These are phyloP conservation scores for Danaus plexippus DNA, from an alignment of 1,140 invertebrate genomes.

Conservation along the genomic window DNA sequence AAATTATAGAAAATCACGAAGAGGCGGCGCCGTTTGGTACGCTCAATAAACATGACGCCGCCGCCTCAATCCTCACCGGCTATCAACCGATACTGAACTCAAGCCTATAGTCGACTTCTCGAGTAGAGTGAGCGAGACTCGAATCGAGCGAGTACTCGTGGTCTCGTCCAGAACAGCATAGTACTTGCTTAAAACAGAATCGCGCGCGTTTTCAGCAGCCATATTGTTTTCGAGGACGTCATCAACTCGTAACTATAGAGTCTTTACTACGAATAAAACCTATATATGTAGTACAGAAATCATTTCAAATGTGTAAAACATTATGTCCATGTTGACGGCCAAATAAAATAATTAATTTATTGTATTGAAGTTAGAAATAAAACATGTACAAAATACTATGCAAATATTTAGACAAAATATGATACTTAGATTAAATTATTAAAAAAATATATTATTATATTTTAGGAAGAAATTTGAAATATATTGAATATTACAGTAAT, in stretches of 20 bases:
- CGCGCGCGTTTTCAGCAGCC: slow-evolving; percentile 43
- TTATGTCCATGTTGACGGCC: too few relatives aligned
- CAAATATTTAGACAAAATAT: too few relatives aligned
- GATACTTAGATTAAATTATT: too few relatives aligned
- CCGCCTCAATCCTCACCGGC: slow-evolving; percentile 67
- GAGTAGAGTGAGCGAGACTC: slow-evolving; percentile 31
- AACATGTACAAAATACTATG: too few relatives aligned
- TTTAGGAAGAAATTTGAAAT: too few relatives aligned
- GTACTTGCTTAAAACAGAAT: slow-evolving; percentile 31
- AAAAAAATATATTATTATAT: too few relatives aligned
- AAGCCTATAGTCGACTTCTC: slow-evolving; percentile 21
- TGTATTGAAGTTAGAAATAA: too few relatives aligned
- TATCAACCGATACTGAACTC: slow-evolving; percentile 68
- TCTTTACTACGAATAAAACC: background rate
- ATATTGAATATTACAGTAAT: too few relatives aligned
- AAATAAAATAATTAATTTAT: too few relatives aligned
- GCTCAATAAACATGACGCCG: slow-evolving; percentile 48
- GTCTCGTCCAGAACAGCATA: slow-evolving; percentile 29
- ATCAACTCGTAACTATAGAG: slow-evolving; percentile 18
- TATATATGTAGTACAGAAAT: background rate
- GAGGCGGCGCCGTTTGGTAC: slow-evolving; percentile 59
- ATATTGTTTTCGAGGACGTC: slow-evolving; percentile 56
- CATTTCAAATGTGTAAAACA: too few relatives aligned
- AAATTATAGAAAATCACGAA: slow-evolving; percentile 60
- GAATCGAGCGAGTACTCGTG: slow-evolving; percentile 40